These are phyloP conservation scores for Asbolus verrucosus DNA, from an alignment of 1,140 invertebrate species.

Conservation along the genomic window DNA sequence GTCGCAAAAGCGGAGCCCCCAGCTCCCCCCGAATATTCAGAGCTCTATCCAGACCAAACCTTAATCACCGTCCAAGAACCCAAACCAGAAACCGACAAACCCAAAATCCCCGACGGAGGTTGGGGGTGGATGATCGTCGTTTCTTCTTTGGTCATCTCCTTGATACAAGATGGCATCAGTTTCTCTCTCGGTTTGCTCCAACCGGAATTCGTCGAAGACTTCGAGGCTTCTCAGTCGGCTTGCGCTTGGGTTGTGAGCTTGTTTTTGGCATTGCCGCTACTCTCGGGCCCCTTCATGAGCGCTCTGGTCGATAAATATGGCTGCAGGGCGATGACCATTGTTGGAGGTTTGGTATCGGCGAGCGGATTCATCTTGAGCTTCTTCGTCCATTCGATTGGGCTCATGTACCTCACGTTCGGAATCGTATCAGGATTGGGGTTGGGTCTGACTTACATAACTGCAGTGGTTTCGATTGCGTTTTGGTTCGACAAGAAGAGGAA, in stretches of 20 bases:
- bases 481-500: constrained; percentile 96
- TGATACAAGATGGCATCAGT: constrained; percentile 96
- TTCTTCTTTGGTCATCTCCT: constrained; percentile 85
- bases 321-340: constrained; percentile 85
- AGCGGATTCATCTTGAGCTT: constrained; percentile 85
- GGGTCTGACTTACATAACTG: constrained; percentile 89
- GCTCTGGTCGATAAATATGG: constrained; percentile 90
- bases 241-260: constrained; percentile 91
- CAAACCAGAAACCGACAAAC: constrained; percentile 59
- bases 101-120: constrained; percentile 76
- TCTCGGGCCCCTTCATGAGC: constrained; percentile 88
- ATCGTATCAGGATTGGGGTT: constrained; percentile 87
- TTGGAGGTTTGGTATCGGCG: constrained; percentile 81
- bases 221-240: constrained; percentile 82
- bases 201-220: constrained; percentile 88
- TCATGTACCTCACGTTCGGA: constrained; percentile 89
- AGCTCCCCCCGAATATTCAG: too few relatives aligned
- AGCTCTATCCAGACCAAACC: too few relatives aligned
- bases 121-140: constrained; percentile 93
- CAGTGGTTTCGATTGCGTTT: constrained; percentile 92
- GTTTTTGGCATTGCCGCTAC: constrained; percentile 88
- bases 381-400: constrained; percentile 77
- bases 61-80: not conserved
- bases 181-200: constrained; percentile 94
- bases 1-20: constrained; percentile 27